phyloP scores from a whole-genome alignment of 2,888 invertebrate genomes.

The Amphimallon solstitiale region DNA sequence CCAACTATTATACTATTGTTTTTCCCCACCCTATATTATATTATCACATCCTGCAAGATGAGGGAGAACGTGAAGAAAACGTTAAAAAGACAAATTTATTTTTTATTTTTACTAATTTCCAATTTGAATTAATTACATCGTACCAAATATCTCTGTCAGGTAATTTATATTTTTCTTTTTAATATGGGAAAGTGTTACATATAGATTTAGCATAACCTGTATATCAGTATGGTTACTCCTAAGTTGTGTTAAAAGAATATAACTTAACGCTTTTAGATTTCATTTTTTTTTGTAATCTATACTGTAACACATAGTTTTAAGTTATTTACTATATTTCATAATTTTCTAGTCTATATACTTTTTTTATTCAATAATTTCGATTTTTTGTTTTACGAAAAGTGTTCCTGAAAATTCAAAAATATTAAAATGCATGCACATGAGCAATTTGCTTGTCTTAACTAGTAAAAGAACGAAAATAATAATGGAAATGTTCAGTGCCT shows the following conservation, averaged over 20 bases:
- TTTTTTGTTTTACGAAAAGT: constrained; percentile 36
- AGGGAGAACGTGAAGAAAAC: not conserved
- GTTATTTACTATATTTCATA: constrained; percentile 38
- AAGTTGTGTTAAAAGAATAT: constrained; percentile 28
- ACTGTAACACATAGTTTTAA: constrained; percentile 39
- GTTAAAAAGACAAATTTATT: constrained; percentile 3
- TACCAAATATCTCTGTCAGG: constrained; percentile 30
- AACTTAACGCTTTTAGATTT: constrained; percentile 24
- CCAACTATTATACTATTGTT: constrained; percentile 10
- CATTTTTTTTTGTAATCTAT: constrained; percentile 39
- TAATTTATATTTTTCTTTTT: constrained; percentile 13
- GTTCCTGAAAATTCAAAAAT: constrained; percentile 37
- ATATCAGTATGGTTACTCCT: constrained; percentile 28
- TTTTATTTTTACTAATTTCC: not conserved
- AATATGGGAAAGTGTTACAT: constrained; percentile 33
- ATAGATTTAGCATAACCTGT: constrained; percentile 32
- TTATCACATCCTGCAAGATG: not conserved
- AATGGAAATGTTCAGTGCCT: constrained; percentile 40
- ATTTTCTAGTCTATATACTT: constrained; percentile 40
- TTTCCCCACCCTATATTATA: not conserved
- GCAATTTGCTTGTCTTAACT: constrained; percentile 30
- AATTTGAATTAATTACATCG: constrained; percentile 13
- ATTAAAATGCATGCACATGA: constrained; percentile 35
- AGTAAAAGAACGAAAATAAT: constrained; percentile 14
- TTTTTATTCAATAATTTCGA: constrained; percentile 35